phyloP scores from a whole-genome alignment of 2,113 vertebrate genomes.

The Sminthopsis crassicaudata region DNA sequence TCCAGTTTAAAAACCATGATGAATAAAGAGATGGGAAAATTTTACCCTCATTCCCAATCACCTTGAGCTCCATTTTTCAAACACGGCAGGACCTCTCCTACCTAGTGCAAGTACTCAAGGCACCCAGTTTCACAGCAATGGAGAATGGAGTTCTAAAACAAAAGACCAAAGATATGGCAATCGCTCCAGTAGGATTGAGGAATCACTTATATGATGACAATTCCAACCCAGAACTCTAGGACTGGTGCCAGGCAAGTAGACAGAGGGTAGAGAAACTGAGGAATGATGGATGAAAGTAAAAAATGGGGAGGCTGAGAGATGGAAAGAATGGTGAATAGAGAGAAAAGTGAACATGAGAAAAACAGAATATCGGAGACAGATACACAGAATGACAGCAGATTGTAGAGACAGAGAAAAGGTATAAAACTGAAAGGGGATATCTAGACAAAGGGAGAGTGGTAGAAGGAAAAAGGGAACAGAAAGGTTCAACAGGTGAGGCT shows the following conservation, averaged over 20 bases:
- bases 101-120: not conserved
- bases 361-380: not conserved
- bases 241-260: not conserved
- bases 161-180: not conserved
- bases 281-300: not conserved
- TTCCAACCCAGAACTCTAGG: not conserved
- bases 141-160: constrained; percentile 29
- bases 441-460: not conserved
- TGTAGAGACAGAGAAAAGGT: not conserved
- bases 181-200: not conserved
- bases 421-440: not conserved
- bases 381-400: not conserved
- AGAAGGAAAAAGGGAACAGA: not conserved
- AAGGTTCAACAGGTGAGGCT: too few relatives aligned
- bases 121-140: not conserved
- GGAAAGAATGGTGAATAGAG: too few relatives aligned
- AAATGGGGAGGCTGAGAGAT: not conserved
- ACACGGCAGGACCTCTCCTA: not conserved
- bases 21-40: not conserved
- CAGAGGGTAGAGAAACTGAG: not conserved
- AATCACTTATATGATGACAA: not conserved
- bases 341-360: not conserved
- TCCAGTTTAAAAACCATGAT: not conserved
- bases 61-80: not conserved
- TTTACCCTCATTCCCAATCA: not conserved